Evolutionary conservation across 2,888 invertebrate genomes (phyloP).

Genomic region (Clitarchus hookeri): DNA sequence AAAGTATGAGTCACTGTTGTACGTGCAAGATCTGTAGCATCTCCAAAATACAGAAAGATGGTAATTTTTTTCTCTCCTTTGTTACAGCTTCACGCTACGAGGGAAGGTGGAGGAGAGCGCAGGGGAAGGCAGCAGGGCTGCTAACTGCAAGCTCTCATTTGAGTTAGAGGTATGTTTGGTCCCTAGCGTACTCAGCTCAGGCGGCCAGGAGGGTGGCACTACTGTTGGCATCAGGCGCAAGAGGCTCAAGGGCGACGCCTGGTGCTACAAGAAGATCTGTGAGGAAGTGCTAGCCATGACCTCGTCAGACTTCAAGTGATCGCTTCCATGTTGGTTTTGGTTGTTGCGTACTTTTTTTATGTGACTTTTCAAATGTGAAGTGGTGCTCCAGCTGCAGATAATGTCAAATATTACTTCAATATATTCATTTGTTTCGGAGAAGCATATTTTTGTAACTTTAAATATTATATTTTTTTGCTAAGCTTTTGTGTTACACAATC

Average conservation of each 20-base stretch:
- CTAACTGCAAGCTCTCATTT: constrained; percentile 63
- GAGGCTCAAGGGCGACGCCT: constrained; percentile 75
- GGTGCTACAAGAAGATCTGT: constrained; percentile 79
- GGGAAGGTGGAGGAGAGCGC: constrained; percentile 62
- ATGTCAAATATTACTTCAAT: not conserved
- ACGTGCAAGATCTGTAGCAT: too few species aligned
- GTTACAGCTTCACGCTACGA: constrained; percentile 65
- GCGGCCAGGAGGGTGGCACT: not conserved
- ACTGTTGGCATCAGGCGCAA: constrained; percentile 71
- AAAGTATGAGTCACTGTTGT: too few species aligned
- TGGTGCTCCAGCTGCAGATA: too few species aligned
- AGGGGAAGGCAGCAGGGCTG: constrained; percentile 48
- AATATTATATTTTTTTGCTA: not conserved
- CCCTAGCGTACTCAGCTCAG: constrained; percentile 49
- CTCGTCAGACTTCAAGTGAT: constrained; percentile 44
- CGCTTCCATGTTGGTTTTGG: not conserved
- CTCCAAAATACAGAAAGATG: too few species aligned
- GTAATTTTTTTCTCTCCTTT: not conserved
- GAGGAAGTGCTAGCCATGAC: constrained; percentile 69
- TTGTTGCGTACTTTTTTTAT: not conserved
- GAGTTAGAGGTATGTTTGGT: constrained; percentile 70
- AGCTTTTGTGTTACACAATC: too few species aligned
- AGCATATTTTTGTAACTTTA: not conserved
- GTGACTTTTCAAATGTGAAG: not conserved
- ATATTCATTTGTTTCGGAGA: not conserved